Base-by-base conservation (phyloP, 2,113 vertebrate genomes). In the Oryzias woworae region DNA sequence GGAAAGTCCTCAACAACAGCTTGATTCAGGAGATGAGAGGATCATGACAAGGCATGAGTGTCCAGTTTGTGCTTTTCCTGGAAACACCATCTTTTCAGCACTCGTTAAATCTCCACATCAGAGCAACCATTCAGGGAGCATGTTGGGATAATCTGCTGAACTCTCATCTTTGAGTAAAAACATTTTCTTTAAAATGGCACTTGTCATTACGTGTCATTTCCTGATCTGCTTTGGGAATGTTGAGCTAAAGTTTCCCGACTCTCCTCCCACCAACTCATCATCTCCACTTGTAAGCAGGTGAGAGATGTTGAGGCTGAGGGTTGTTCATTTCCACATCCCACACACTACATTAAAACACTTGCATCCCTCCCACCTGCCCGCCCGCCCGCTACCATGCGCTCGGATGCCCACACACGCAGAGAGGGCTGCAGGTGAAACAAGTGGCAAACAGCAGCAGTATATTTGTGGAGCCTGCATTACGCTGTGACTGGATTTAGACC, bases 251-350 rank as follows among this genome's bases (percentile, higher is more conserved):
- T 23, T 75, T 69, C 41, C 26, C 16, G 44, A 50, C 55, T 78
- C 56, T 65, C 69, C 73, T 46, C 69, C 73, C 50, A 71, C 75
- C 68, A 56, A 53, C 66, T 59, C 71, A 50, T 72, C 71, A 22
- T 58, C 63, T 65, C 54, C 58, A 26, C 48, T 71, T 1, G 58
- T 51, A n/a, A 26, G 75, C 71, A 83, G 75, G 67, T 79, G 73
- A 67, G 63, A 53, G 80, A 77, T 78, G 69, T 53, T 15, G 71
- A 81, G 75, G 74, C 66, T 55, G n/a, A 26, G 66, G 66, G 69
- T 60, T 61, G 69, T 53, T 80, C 85, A 66, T 80, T 68, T 77
- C 66, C 53, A 31, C 85, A 36, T 73, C 85, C 85, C 85, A 85
- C 85, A 54, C 83, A 24, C 52, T 13, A 66, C 85, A 85, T 81